Base-by-base conservation (phyloP, 2,888 invertebrate genomes). In the Cartodere bifasciata region DNA sequence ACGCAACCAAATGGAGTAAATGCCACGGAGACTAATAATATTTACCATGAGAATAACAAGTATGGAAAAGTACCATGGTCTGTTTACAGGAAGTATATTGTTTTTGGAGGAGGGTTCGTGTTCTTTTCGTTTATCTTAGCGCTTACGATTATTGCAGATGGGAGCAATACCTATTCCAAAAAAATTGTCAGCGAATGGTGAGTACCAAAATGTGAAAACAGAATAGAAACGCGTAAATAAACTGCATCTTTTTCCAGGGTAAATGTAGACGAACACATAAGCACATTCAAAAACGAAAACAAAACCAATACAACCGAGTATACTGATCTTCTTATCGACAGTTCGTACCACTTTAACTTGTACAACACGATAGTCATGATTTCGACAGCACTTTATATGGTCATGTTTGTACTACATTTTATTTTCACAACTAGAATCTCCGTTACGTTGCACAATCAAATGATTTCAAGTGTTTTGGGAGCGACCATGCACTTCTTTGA, bases 401-500 rank as follows among this genome's bases (percentile, higher is more conserved):
- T 32, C 13, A 26, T 25, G 4, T 21, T 32, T 9, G 24, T 35
- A 1, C 25, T 31, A 9, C 29, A 32, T 13, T 33, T 34, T 13
- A 22, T 33, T 24, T 36, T 34, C 9, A 21, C 28, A 9, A 34
- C 24, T 17, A 30, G 22, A 16, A 34, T 37, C 3, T 37, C 37
- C 2, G 27, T 28, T 16, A 37, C 16, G 16, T 14, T 37, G 13
- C 37, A 37, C 16, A 35, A 37, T 10, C 2, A 23, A 2, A 37
- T 37, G 37, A 31, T 37, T 5, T n/a, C 11, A 2, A 14, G 21
- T 4, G 27, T 37, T 11, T 10, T 34, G 3, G 31, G 29, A 14
- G 28, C 37, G 4, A 34, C 29, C 4, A 34, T 37, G 34, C 9
- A 24, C 3, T 37, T 37, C 20, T 37, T 37, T 16, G 37, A 37